Evolutionary conservation across 2,113 vertebrate species (phyloP).

Genomic region (Erinaceus europaeus): DNA sequence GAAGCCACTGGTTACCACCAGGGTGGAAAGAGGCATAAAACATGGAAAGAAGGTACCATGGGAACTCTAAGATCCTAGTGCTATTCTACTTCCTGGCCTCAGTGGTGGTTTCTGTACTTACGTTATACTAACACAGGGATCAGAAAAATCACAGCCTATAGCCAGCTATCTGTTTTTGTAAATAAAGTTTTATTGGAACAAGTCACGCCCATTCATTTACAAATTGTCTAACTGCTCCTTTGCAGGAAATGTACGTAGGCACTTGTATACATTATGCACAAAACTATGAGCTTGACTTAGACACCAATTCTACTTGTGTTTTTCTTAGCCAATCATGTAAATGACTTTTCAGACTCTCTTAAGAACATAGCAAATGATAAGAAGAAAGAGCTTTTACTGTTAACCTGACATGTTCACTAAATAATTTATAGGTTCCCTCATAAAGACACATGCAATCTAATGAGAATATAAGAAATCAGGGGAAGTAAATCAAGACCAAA

Average conservation of each 20-base stretch:
- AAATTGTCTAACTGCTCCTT: not conserved
- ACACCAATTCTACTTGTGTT: not conserved
- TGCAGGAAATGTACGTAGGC: not conserved
- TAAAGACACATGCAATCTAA: not conserved
- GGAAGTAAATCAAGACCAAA: constrained; percentile 10
- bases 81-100: not conserved
- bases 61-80: not conserved
- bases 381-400: not conserved
- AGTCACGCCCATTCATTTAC: not conserved
- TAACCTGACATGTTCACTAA: not conserved
- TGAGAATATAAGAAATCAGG: not conserved
- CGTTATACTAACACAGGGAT: not conserved
- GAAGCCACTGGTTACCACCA: not conserved
- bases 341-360: not conserved
- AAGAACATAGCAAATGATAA: not conserved
- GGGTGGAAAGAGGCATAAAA: not conserved
- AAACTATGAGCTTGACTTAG: not conserved
- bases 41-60: not conserved
- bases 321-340: constrained; percentile 5
- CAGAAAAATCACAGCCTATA: not conserved
- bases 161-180: not conserved
- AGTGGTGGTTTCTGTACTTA: not conserved
- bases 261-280: not conserved
- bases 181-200: constrained; percentile 22
- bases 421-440: not conserved